Base-by-base conservation (phyloP, 2,797 vertebrate genomes). In the Philypnodon macrostomus region DNA sequence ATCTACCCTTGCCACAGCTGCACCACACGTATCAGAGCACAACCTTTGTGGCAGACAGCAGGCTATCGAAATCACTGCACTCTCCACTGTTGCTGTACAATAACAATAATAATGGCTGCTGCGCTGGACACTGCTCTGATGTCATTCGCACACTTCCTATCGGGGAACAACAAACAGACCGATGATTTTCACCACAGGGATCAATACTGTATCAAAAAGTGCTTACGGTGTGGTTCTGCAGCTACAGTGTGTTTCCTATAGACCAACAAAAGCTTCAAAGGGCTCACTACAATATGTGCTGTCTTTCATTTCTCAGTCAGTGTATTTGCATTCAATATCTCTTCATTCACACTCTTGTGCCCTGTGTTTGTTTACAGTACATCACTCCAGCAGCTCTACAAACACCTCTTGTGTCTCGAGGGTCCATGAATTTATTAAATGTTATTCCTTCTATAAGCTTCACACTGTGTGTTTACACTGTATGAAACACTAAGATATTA, bases 201-300 rank as follows among this genome's bases (percentile, higher is more conserved):
- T 79, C 72, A 70, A 74, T 69, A 73, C 3, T 51, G 19, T 51
- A 55, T 65, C 40, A 42, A 50, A 64, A 60, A 70, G 59, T 42
- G 59, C 63, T 53, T 54, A 77, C 48, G 45, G 10, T 61, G 53
- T 67, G 38, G 47, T 73, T 66, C 30, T 47, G 46, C 11, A 52
- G 29, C 46, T 37, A 51, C 49, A 19, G 47, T 31, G 47, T 31
- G 27, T 38, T 44, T 52, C 46, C 11, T 33, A 46, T 21, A 7
- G 14, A 29, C 1, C 19, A 19, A 21, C 27, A n/a, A 26, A 7
- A 41, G 24, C 11, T n/a, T n/a, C n/a, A n/a, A n/a, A n/a, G n/a
- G 39, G 5, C 39, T 11, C 24, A 10, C 24, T 24, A 42, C 14
- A 27, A 10, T 26, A 16, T 27, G 24, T 14, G 15, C 16, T n/a